Base-by-base conservation (phyloP, 2,797 vertebrate species). In the Microtus agrestis region DNA sequence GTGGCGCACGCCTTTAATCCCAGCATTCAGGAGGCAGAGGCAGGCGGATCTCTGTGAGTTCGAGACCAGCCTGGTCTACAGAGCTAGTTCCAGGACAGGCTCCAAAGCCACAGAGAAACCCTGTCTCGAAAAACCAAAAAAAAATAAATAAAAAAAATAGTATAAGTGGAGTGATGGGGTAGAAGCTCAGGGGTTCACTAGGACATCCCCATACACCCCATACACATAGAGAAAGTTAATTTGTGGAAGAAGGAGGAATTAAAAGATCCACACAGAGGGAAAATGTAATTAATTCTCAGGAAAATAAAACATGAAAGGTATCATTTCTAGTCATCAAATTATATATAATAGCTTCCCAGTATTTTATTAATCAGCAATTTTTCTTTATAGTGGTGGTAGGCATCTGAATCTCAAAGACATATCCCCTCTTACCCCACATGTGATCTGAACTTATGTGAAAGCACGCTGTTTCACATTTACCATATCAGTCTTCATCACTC, bases 271-370 rank as follows among this genome's bases (percentile, higher is more conserved):
- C 29, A 74, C n/a, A 46, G 21, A 69, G 31, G n/a, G 21, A 84
- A 67, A 86, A 56, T 93, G 21, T 86, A 40, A 69, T 67, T 85
- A 78, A 25, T 61, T 86, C 73, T 46, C 34, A 61, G 77, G 65
- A 92, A 89, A 95, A 81, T n/a, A 34, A 92, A 87, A 59, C 12
- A 51, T 43, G 14, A 54, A 74, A 76, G n/a, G 11, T 31, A n/a
- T 40, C 27, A 43, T 59, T 89, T 77, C 46, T 67, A 85, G 40
- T 25, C 29, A 54, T 19, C 84, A 80, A 76, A 86, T 54, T 86
- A 63, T 40, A 77, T 25, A 69, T 31, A 78, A 34, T 69, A 51
- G 51, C 14, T 48, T 25, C 9, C 46, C 31, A 77, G 21, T n/a
- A 40, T 40, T 86, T 27, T 19, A 27, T 48, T 63, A 48, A 59